Evolutionary conservation across 2,113 vertebrate genomes (phyloP), one percentile per base, ranked within the genome.

Genomic region (Cyprinodon tularosa): DNA sequence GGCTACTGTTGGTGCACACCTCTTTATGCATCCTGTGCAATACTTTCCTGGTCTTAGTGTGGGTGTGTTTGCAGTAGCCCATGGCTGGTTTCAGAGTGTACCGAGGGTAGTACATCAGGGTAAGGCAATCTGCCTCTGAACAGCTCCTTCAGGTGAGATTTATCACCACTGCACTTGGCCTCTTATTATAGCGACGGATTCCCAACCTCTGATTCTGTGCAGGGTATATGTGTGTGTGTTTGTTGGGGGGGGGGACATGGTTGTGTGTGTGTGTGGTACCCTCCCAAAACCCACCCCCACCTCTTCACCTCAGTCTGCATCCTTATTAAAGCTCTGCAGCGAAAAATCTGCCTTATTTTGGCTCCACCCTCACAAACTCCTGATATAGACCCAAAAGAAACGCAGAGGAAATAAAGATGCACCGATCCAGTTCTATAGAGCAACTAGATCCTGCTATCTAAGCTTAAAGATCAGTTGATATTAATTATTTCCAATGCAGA

Each of bases 101-200:
- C 84, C 80, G 86, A 85, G 89, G 88, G 81, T 90, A 92, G 80
- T 92, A 91, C 90, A 92, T 93, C 92, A 90, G 90, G 67, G 86
- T 87, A 90, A 90, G 85, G 88, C 92, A 93, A 92, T 93, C 89
- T 91, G 88, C 90, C 86, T 90, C 85, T 64, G 83, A 93, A 88
- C 90, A 89, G 89, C 91, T 93, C 91, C 90, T 93, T 91, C 92
- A 93, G 91, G 90, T 92, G 91, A 93, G 91, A 93, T 93, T 93
- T 92, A 93, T 93, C 88, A 90, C 92, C 90, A 88, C 92, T 93
- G 92, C 92, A 93, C 89, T 93, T 93, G 90, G 91, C 90, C 90
- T 91, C 90, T 91, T 92, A 93, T 90, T 92, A 91, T 83, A 83
- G 85, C 87, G 83, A 93, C 92, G 88, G 92, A 91, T 90, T 90